Evolutionary conservation across 2,113 vertebrate species (phyloP).

Genomic region (Callopanchax toddi): DNA sequence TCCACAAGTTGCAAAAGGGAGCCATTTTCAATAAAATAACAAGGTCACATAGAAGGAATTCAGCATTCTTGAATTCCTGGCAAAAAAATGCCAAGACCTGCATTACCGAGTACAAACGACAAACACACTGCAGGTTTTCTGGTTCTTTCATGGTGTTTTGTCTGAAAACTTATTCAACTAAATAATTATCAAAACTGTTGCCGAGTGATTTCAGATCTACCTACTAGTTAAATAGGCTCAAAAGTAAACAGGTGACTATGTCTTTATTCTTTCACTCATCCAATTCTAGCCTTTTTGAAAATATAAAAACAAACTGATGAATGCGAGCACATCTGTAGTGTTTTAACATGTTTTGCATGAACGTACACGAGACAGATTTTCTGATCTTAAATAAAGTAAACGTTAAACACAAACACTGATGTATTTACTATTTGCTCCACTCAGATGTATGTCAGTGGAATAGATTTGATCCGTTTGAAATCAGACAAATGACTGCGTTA

Average conservation of each 20-base stretch:
- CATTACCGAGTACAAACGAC: background rate
- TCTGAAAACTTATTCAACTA: background rate
- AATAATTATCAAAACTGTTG: background rate
- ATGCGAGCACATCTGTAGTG: too few species aligned
- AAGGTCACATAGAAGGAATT: background rate
- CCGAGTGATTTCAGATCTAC: background rate
- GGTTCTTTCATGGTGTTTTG: constrained; percentile 5
- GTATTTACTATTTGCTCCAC: too few species aligned
- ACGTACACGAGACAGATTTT: background rate
- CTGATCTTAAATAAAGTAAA: constrained; percentile 28
- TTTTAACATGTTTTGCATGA: background rate
- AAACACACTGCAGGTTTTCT: constrained; percentile 9
- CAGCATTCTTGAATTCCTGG: background rate
- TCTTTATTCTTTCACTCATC: too few species aligned
- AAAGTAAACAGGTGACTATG: background rate
- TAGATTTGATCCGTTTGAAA: constrained; percentile 35
- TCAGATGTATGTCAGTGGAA: constrained; percentile 58
- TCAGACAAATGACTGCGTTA: constrained; percentile 41
- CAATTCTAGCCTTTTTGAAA: background rate
- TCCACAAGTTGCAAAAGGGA: background rate
- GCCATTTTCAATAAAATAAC: background rate
- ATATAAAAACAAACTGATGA: too few species aligned
- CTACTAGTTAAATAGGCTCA: background rate
- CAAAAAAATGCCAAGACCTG: background rate
- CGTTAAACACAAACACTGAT: constrained; percentile 3